Base-by-base conservation (phyloP, 2,888 invertebrate species). In the Tenthredo scrophulariae region DNA sequence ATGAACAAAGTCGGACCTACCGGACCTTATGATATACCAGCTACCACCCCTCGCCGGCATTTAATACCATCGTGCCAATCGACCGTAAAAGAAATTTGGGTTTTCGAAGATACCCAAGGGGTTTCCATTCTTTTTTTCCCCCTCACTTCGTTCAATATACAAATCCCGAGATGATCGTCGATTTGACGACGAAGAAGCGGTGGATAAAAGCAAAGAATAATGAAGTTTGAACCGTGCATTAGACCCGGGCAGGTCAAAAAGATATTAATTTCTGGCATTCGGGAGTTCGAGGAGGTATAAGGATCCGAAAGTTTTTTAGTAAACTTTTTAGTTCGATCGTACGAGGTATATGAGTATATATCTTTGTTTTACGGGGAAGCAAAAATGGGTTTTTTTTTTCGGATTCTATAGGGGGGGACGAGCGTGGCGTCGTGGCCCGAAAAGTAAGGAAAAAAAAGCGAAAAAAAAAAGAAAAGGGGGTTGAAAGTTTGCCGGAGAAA, bases 401-500 rank as follows among this genome's bases (percentile, higher is more conserved):
- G 13, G 65, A 22, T 65, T 29, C 43, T 22, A 29, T 26, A 7
- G 10, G 18, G 72, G 43, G 13, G 43, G 43, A 22, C 43, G n/a
- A 22, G 22, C 72, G 67, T 10, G 62, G 26, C 62, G 62, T 62
- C 2, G 62, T 13, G 13, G n/a, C 62, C 62, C 62, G 26, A 33
- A 54, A 50, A 29, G 6, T 18, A 46, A 43, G 40, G 1, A 15
- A 7, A 26, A 26, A 15, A 43, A 29, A 26, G 26, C n/a, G 15
- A 26, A n/a, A 33, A 26, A 26, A n/a, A 80, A 40, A 50, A 15
- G 15, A n/a, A 62, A 80, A 80, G 62, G 54, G 80, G 62, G 80
- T 80, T 80, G 80, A 62, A 80, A 80, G 80, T 80, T 80, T 80
- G 37, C 40, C 67, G 33, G 33, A 26, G 54, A 54, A 54, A 54